Evolutionary conservation across 2,888 invertebrate species (phyloP), one percentile per base, ranked within the genome.

Genomic region (Antitype chi): DNA sequence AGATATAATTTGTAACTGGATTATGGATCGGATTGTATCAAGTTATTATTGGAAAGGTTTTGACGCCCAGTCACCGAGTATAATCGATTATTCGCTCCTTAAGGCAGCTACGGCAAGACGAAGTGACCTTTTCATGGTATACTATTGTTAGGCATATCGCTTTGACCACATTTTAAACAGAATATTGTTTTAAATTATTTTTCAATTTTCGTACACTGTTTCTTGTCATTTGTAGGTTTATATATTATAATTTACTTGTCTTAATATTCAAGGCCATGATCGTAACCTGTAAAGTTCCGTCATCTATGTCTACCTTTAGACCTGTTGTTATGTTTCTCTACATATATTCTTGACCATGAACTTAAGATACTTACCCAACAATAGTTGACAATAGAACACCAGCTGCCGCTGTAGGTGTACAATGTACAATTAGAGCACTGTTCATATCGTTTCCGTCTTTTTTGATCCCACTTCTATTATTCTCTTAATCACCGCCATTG

Each of bases 401-500:
- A 74, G 74, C 63, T 78, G 81, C 52, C 74, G 81, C 52, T 6
- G 85, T 83, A 77, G 84, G 84, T 81, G 78, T 77, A 84, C 78
- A 81, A 74, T 76, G 82, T 72, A 70, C 57, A 81, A 84, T 84
- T 84, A 85, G 73, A 70, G 59, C 69, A 81, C 74, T 80, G 74
- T 80, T 66, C 69, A 78, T 75, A 82, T 82, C 79, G 49, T 74
- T 82, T 84, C 75, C 75, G 74, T 76, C 78, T 73, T 85, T 85
- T 82, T 75, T 72, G 62, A 71, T 72, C 75, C 32, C 57, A 68
- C 67, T 71, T 43, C 70, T 76, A 83, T 80, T 86, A 80, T 85
- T 76, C 77, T 81, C 49, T 78, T 76, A 85, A 86, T 81, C 76
- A 79, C 43, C 11, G 15, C 76, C 71, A 80, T 87, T 87, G 84